A percentile compares a stretch with the other conserved stretches of the same genome.
phyloP scores from a whole-genome alignment of 2,113 vertebrate genomes.

The Erythrolamprus reginae region DNA sequence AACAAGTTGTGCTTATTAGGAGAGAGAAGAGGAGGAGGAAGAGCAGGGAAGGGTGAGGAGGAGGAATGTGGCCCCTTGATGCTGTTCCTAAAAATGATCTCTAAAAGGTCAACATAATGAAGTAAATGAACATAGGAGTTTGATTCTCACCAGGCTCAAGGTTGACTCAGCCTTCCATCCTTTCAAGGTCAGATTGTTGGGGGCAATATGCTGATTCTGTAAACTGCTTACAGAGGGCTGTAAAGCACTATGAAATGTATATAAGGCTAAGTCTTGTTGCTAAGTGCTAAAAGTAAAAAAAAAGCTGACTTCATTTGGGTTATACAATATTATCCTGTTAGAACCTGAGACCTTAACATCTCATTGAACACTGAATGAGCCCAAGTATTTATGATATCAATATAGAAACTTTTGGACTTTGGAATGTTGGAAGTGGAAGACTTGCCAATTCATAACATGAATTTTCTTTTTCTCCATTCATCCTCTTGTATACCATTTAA shows the following conservation, averaged over 20 bases:
- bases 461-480: background rate
- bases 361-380: background rate
- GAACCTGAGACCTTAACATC: background rate
- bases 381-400: background rate
- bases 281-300: too few species aligned
- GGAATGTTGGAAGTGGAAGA: background rate
- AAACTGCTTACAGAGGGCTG: too few species aligned
- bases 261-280: too few species aligned
- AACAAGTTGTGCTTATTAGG: background rate
- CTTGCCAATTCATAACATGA: background rate
- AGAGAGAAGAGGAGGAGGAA: background rate
- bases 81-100: background rate
- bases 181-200: too few species aligned
- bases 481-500: background rate
- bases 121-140: background rate
- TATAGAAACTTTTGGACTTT: background rate
- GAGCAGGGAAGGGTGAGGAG: background rate
- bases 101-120: background rate
- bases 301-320: background rate
- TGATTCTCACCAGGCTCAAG: too few species aligned
- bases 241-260: too few species aligned
- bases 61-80: background rate
- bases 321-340: background rate
- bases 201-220: too few species aligned
- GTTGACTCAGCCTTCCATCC: too few species aligned